These are phyloP conservation scores for Cantharis lateralis DNA, from an alignment of 2,888 invertebrate genomes.

Conservation along the genomic window DNA sequence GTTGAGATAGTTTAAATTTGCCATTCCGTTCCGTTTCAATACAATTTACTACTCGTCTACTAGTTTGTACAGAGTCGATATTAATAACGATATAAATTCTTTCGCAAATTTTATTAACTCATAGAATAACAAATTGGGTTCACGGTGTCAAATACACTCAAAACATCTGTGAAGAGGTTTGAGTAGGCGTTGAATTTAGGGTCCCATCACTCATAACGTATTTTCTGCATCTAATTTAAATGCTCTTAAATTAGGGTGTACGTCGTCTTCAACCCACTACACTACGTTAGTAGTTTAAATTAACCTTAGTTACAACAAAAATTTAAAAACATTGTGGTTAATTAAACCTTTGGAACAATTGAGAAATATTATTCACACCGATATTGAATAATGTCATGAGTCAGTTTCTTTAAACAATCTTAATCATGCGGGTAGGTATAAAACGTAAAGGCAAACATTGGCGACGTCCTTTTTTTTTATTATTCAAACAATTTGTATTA, in stretches of 20 bases:
- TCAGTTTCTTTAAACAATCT: not conserved
- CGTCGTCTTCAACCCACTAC: not conserved
- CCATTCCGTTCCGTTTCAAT: not conserved
- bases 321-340: not conserved
- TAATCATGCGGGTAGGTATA: slow-evolving; percentile 6
- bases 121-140: slow-evolving; percentile 15
- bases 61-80: not conserved
- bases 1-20: not conserved
- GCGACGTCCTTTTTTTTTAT: not conserved
- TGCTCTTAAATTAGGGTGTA: slow-evolving; percentile 11
- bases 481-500: not conserved
- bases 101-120: not conserved
- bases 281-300: not conserved
- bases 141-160: slow-evolving; percentile 1
- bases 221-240: slow-evolving; percentile 16
- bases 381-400: not conserved
- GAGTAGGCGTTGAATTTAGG: slow-evolving; percentile 17
- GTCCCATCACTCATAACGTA: slow-evolving; percentile 17
- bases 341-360: slow-evolving; percentile 7
- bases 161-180: slow-evolving; percentile 7
- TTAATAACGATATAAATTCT: not conserved
- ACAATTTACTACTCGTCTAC: not conserved
- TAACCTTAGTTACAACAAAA: slow-evolving; percentile 5
- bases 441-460: not conserved
- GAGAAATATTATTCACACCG: slow-evolving; percentile 5